Conservation (phyloP, 2,888 invertebrate genomes). For the Artemia sinica region DNA sequence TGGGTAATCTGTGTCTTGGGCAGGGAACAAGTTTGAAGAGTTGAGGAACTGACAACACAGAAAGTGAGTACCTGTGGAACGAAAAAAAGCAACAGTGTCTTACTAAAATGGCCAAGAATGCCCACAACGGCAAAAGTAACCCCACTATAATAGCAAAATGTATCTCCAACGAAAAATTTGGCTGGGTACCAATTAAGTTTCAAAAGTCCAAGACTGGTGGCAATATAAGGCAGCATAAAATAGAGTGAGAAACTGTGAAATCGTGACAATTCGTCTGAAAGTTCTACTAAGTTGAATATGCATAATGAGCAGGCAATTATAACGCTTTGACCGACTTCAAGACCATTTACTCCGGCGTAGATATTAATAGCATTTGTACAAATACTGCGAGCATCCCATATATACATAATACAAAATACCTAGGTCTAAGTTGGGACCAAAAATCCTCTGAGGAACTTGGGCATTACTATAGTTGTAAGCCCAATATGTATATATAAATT, state of each 20-base stretch:
- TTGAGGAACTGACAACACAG: slow-evolving; percentile 84
- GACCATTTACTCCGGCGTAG: slow-evolving; percentile 88
- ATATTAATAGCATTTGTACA: slow-evolving; percentile 99
- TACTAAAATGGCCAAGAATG: slow-evolving; percentile 95
- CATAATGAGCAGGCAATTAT: slow-evolving; percentile 75
- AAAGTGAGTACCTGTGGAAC: slow-evolving; percentile 94
- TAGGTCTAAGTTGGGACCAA: slow-evolving; percentile 68
- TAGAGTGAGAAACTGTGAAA: slow-evolving; percentile 81
- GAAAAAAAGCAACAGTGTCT: slow-evolving; percentile 89
- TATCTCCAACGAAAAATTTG: slow-evolving; percentile 91
- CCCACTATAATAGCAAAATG: slow-evolving; percentile 96
- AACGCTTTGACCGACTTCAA: slow-evolving; percentile 90
- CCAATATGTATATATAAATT: slow-evolving; percentile 93
- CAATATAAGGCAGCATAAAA: slow-evolving; percentile 82
- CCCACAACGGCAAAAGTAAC: slow-evolving; percentile 99
- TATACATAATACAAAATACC: slow-evolving; percentile 83
- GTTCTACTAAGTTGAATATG: slow-evolving; percentile 67
- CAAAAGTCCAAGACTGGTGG: slow-evolving; percentile 66
- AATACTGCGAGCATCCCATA: slow-evolving; percentile 98
- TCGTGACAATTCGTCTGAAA: slow-evolving; percentile 47
- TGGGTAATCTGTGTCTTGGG: slow-evolving; percentile 87
- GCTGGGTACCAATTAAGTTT: slow-evolving; percentile 93
- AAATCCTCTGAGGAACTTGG: slow-evolving; percentile 60
- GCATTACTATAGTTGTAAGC: slow-evolving; percentile 81
- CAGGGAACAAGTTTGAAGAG: slow-evolving; percentile 88